Evolutionary conservation across 2,113 vertebrate species (phyloP).

Genomic region (Thryonomys swinderianus): DNA sequence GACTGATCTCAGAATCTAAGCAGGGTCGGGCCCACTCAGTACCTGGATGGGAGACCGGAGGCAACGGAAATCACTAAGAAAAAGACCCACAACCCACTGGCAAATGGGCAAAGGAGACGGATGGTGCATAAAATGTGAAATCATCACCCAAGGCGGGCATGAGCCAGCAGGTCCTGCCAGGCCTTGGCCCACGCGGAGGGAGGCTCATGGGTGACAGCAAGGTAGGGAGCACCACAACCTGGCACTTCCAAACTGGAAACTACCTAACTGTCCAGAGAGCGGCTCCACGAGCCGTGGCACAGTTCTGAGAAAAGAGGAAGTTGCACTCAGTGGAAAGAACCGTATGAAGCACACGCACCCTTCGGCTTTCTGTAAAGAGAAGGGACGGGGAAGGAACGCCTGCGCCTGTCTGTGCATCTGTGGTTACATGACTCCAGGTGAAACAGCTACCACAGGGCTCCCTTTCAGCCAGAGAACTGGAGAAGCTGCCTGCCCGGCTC

Average conservation of each 20-base stretch:
- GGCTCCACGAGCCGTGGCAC: not conserved
- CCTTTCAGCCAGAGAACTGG: not conserved
- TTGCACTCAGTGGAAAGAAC: not conserved
- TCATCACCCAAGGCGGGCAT: not conserved
- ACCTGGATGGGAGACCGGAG: no score
- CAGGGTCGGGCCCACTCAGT: no score
- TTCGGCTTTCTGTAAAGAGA: not conserved
- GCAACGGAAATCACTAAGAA: not conserved
- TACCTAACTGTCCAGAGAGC: not conserved
- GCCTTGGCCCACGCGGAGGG: rapidly evolving
- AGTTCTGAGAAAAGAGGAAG: not conserved
- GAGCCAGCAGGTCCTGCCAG: not conserved
- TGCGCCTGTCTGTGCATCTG: not conserved
- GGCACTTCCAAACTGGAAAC: not conserved
- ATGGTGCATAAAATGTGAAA: not conserved
- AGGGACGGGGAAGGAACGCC: not conserved
- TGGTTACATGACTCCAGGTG: not conserved
- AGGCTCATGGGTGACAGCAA: rapidly evolving
- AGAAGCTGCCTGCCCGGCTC: not conserved
- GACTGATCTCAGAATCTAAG: no score
- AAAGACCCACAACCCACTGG: not conserved
- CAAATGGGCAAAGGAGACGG: not conserved
- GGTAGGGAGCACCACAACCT: rapidly evolving
- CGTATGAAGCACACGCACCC: not conserved
- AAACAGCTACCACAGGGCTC: rapidly evolving